These are phyloP conservation scores for Bergia puertoricense DNA, from an alignment of 92 coral and sea anemone species.

Conservation along the genomic window DNA sequence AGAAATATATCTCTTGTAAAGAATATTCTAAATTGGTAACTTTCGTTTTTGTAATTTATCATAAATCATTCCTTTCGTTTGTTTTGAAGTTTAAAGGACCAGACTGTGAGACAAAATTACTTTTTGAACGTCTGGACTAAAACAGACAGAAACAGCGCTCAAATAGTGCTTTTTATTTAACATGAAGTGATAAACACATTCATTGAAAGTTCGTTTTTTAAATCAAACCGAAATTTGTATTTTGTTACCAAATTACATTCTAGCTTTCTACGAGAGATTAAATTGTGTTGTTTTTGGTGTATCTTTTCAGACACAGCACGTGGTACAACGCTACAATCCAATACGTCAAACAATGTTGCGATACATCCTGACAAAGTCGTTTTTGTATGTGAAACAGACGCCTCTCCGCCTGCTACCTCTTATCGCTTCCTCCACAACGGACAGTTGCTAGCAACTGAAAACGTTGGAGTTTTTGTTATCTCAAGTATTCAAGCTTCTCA, in stretches of 20 bases:
- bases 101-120: too few species aligned
- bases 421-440: constrained; percentile 42
- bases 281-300: neutral
- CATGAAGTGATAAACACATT: too few species aligned
- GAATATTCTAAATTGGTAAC: too few species aligned
- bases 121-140: too few species aligned
- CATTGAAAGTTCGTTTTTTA: too few species aligned
- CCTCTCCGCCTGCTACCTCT: constrained; percentile 40
- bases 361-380: constrained; percentile 2
- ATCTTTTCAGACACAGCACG: constrained; percentile 3
- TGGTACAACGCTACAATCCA: constrained; percentile 12
- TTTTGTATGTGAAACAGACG: constrained; percentile 43
- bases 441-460: neutral
- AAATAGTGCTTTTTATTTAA: too few species aligned
- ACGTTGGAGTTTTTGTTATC: constrained; percentile 43
- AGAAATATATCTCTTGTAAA: too few species aligned
- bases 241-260: neutral
- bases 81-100: too few species aligned
- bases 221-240: too few species aligned
- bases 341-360: constrained; percentile 41
- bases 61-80: too few species aligned
- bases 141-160: too few species aligned
- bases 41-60: too few species aligned
- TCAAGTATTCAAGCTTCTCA: constrained; percentile 2
- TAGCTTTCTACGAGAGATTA: neutral